A percentile compares a stretch with the other conserved stretches of the same genome.
phyloP scores from a whole-genome alignment of 1,140 invertebrate species.

The Platorchestia sp. region DNA sequence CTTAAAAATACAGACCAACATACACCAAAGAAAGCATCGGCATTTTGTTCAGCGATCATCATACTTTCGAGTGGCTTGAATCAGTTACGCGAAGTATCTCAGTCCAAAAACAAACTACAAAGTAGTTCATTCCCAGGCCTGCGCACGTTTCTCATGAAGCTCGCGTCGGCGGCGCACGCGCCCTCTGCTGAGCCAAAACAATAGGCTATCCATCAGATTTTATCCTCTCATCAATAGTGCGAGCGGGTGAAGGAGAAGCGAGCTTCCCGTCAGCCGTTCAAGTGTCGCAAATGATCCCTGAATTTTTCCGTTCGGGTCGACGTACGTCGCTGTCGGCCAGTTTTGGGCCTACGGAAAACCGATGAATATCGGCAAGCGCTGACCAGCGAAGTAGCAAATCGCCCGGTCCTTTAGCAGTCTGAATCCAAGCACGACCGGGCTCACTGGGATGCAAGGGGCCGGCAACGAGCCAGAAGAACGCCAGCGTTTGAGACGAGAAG shows the following conservation, averaged over 20 bases:
- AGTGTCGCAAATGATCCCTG: conserved; percentile 14
- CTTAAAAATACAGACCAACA: neutral
- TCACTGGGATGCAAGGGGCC: neutral
- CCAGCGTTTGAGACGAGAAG: neutral
- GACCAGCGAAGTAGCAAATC: neutral
- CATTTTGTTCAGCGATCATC: neutral
- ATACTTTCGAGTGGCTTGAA: neutral
- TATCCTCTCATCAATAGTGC: conserved; percentile 54
- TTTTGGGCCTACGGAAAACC: neutral
- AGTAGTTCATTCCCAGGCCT: neutral
- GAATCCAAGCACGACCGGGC: neutral
- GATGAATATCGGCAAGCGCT: neutral
- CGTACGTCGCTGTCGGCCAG: neutral
- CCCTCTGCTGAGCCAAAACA: conserved; percentile 28
- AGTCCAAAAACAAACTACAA: neutral
- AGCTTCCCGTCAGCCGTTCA: conserved; percentile 15
- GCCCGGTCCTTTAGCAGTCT: neutral
- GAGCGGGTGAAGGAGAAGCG: conserved; percentile 7
- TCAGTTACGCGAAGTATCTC: neutral
- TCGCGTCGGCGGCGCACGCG: conserved; percentile 19
- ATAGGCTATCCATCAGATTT: conserved; percentile 52
- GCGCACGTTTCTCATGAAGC: conserved; percentile 3
- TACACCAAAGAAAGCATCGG: neutral
- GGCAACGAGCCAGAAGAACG: neutral
- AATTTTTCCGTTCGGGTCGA: neutral